phyloP scores from a whole-genome alignment of 2,113 vertebrate genomes.

The Sprattus sprattus region DNA sequence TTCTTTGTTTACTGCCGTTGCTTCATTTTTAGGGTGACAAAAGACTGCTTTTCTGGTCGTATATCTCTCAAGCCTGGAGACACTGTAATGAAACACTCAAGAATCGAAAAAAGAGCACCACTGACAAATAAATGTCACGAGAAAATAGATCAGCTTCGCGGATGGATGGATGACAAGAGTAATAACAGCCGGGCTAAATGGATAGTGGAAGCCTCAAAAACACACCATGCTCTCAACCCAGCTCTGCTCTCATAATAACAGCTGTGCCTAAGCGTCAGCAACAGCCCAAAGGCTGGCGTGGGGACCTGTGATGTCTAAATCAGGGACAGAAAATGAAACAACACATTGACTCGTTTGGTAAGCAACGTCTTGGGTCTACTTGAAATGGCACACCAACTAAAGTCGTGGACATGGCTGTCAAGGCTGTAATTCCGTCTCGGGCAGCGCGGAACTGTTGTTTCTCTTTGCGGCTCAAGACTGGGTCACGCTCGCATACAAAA shows the following conservation, averaged over 20 bases:
- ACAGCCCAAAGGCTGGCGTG: not conserved
- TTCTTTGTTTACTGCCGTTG: not conserved
- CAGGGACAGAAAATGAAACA: slow-evolving; percentile 10
- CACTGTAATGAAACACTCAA: slow-evolving; percentile 1
- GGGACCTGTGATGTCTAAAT: not conserved
- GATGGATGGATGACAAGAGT: slow-evolving; percentile 18
- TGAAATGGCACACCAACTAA: not conserved
- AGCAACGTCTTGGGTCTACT: not conserved
- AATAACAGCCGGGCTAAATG: slow-evolving; percentile 21
- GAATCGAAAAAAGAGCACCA: slow-evolving; percentile 38
- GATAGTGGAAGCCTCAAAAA: not conserved
- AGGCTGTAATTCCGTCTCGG: not conserved
- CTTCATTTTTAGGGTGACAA: slow-evolving; percentile 8
- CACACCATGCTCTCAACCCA: slow-evolving; percentile 5
- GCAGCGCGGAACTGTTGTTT: not conserved
- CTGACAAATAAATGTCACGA: slow-evolving; percentile 39
- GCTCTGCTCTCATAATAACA: slow-evolving; percentile 14
- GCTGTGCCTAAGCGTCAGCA: not conserved
- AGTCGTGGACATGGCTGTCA: not conserved
- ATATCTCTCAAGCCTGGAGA: not conserved
- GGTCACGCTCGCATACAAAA: not conserved
- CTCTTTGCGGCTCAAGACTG: not conserved
- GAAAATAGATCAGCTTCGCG: slow-evolving; percentile 39
- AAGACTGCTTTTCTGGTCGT: not conserved
- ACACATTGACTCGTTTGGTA: not conserved